Base-by-base conservation (phyloP, 2,888 invertebrate genomes). In the Psylliodes chrysocephalus region DNA sequence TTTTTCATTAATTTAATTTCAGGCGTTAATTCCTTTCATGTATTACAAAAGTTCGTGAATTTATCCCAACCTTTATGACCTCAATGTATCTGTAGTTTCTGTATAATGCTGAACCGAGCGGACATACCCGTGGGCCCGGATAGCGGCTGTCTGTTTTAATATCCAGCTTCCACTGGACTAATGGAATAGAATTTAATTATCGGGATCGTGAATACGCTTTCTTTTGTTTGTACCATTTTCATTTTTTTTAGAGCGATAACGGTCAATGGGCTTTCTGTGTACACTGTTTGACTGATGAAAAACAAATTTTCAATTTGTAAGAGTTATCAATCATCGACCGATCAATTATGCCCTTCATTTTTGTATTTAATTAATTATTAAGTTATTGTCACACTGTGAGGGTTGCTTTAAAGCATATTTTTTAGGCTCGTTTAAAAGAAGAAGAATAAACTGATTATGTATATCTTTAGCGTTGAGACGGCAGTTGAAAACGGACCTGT, bases 231-330 rank as follows among this genome's bases (percentile, higher is more conserved):
- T 53, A 25, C n/a, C 18, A 10, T 19, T 38, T 38, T 53, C 15
- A 12, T 33, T 53, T 53, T 53, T 19, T 53, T 19, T 38, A 14
- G 12, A 30, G 8, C 14, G 7, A 47, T 28, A 25, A 19, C 38
- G 52, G 38, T 22, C 38, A 53, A 15, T 19, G 38, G 30, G 52
- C 19, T 18, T n/a, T n/a, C 17, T n/a, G 38, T 35, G 15, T 19
- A 53, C 52, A 38, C n/a, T 53, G 33, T 35, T 17, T 35, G 38
- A 38, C 38, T 38, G 38, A 53, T 38, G 52, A 19, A 35, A 35
- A 53, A 38, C 38, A 38, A 53, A 53, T 53, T 53, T 53, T 38
- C 52, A 53, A 53, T 53, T 22, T 53, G 52, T 22, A 6, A 15
- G 22, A 28, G 14, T 35, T 38, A 38, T 38, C 52, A 53, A 18